Conservation (phyloP, 2,797 vertebrate species). For the Danio choprae region DNA sequence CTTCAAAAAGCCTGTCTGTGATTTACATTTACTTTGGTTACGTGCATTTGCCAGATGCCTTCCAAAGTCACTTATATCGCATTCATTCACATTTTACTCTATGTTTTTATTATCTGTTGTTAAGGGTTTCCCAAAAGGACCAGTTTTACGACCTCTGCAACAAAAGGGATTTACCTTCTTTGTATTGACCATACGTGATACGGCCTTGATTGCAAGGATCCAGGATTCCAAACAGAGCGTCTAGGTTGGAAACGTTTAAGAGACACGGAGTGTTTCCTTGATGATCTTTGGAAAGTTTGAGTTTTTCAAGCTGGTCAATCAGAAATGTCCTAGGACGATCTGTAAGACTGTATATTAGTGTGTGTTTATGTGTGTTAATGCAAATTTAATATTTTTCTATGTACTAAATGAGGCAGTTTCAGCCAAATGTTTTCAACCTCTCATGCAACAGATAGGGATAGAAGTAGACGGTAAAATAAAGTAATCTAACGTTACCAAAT, state of each 20-base stretch:
- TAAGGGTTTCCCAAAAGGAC: not conserved
- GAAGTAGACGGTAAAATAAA: not conserved
- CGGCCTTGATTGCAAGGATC: constrained; percentile 69
- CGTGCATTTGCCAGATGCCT: not conserved
- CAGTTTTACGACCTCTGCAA: not conserved
- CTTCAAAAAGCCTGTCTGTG: not conserved
- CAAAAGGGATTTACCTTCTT: constrained; percentile 67
- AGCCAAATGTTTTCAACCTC: not conserved
- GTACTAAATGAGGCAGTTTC: not conserved
- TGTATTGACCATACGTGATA: constrained; percentile 74
- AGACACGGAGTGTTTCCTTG: constrained; percentile 61
- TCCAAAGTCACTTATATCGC: not conserved
- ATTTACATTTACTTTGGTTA: not conserved
- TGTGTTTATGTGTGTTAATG: not conserved
- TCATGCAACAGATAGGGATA: not conserved
- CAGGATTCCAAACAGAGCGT: constrained; percentile 71
- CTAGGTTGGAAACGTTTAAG: constrained; percentile 71
- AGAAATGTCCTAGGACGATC: constrained; percentile 76
- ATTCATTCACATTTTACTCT: not conserved
- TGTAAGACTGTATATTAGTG: constrained; percentile 41
- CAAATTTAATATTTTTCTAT: not conserved
- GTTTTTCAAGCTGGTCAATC: constrained; percentile 70
- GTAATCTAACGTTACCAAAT: not conserved
- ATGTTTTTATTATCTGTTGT: not conserved
- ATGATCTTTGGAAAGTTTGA: constrained; percentile 62